Base-by-base conservation (phyloP, 2,888 invertebrate genomes). In the Euproctis similis region DNA sequence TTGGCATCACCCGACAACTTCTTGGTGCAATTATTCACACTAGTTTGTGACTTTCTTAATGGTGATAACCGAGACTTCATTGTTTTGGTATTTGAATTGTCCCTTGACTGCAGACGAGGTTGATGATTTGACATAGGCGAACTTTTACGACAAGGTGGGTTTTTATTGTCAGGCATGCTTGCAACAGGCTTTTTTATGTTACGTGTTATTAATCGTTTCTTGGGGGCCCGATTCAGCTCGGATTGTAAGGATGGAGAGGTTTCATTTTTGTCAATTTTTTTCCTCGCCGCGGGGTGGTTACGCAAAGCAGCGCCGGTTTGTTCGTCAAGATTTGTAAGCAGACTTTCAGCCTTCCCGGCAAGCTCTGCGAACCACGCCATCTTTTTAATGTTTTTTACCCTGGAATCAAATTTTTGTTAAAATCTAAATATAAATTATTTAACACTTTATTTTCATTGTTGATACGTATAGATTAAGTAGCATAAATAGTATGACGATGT, bases 281-380 rank as follows among this genome's bases (percentile, higher is more conserved):
- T 64, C 47, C 63, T 75, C 16, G 48, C 28, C 5, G 44, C 65
- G 33, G 52, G 64, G 36, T 74, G 71, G 47, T 70, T 74, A 27
- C 86, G 82, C 24, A 90, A 59, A 9, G 89, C 92, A 10, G 76
- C 87, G 1, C 91, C 92, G 12, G 92, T 92, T 62, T 90, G 89
- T 53, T 92, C 87, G 53, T 93, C 93, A 12, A 93, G 68, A 55
- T 89, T 90, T 54, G 91, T 92, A 10, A 94, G 80, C 34, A 93
- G 86, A 54, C 86, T 87, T 59, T 93, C 93, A 8, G 93, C 92
- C 63, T 88, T 91, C 13, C 89, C 91, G 34, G 92, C 92, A 31
- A 92, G 76, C 36, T 89, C 91, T 36, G 89, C 82, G 33, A 93
- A 86, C 92, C 92, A 92, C 42, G 92, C 87, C 90, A 92, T 92